These are phyloP conservation scores for Thymelicus acteon DNA, from an alignment of 2,888 invertebrate genomes.

Conservation along the genomic window DNA sequence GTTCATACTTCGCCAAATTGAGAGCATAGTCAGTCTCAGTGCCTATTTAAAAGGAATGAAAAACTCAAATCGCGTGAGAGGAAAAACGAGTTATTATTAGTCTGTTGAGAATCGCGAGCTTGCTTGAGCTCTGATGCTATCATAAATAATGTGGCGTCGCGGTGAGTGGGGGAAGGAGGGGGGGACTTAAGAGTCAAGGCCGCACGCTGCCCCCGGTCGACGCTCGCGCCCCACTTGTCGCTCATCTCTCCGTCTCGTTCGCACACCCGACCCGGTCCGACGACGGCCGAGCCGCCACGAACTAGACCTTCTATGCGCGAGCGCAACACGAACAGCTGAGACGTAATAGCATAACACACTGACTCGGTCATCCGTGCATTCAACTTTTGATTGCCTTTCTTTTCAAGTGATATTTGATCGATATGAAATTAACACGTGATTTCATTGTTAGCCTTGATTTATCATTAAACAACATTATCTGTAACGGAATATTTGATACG, in stretches of 20 bases:
- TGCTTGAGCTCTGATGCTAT: constrained; percentile 81
- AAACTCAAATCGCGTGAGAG: constrained; percentile 79
- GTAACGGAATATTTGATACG: no score
- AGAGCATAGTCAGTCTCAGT: constrained; percentile 56
- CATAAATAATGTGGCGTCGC: constrained; percentile 82
- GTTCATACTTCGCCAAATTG: constrained; percentile 44
- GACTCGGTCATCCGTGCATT: constrained; percentile 85
- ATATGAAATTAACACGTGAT: constrained; percentile 56
- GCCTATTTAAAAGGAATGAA: constrained; percentile 59
- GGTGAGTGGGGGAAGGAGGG: constrained; percentile 58
- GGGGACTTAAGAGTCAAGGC: constrained; percentile 87
- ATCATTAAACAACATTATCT: background rate
- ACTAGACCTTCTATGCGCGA: constrained; percentile 83
- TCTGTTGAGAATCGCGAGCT: constrained; percentile 79
- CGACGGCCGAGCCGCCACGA: constrained; percentile 68
- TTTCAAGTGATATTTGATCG: constrained; percentile 51
- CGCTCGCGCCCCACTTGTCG: constrained; percentile 87
- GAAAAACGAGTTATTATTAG: constrained; percentile 84
- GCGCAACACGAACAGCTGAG: constrained; percentile 82
- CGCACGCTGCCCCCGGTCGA: constrained; percentile 91
- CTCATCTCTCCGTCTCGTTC: constrained; percentile 69
- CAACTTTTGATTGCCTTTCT: constrained; percentile 84
- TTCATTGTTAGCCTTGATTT: constrained; percentile 52
- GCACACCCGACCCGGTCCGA: constrained; percentile 64
- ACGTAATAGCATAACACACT: constrained; percentile 84